Conservation (phyloP, 2,113 vertebrate species). For the Rhipidura dahli region DNA sequence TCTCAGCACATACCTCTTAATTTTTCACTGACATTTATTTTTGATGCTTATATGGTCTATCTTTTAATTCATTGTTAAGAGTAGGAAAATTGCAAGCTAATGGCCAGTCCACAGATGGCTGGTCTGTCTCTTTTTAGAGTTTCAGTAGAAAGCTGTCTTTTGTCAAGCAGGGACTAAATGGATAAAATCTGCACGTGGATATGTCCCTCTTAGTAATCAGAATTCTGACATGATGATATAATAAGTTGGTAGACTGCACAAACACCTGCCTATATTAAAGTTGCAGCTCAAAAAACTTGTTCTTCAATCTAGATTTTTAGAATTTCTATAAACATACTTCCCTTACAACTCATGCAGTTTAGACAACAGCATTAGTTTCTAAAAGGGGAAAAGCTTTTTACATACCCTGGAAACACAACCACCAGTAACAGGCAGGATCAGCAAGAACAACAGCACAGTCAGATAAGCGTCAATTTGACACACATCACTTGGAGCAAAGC, state of each 20-base stretch:
- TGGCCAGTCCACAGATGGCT: not conserved
- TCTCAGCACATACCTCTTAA: not conserved
- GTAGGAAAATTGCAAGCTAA: not conserved
- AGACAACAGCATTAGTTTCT: not conserved
- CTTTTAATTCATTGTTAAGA: not conserved
- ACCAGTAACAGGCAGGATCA: not conserved
- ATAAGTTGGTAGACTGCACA: not conserved
- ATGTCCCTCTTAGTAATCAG: not conserved
- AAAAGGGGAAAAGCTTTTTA: not conserved
- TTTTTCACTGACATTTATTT: not conserved
- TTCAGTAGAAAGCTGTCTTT: not conserved
- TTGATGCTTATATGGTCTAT: not conserved
- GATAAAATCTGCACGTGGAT: not conserved
- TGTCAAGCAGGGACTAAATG: not conserved
- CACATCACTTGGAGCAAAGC: not conserved
- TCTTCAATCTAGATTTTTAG: not conserved
- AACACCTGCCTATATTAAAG: not conserved
- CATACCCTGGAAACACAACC: not conserved
- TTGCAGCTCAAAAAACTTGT: not conserved
- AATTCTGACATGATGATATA: not conserved
- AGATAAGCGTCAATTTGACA: not conserved
- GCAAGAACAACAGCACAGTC: not conserved
- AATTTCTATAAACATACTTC: not conserved
- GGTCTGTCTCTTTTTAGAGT: not conserved
- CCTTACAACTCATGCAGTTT: not conserved